A percentile compares a stretch with the other conserved stretches of the same genome.
Evolutionary conservation across 2,888 invertebrate species (phyloP).

Genomic region (Microctonus brassicae): DNA sequence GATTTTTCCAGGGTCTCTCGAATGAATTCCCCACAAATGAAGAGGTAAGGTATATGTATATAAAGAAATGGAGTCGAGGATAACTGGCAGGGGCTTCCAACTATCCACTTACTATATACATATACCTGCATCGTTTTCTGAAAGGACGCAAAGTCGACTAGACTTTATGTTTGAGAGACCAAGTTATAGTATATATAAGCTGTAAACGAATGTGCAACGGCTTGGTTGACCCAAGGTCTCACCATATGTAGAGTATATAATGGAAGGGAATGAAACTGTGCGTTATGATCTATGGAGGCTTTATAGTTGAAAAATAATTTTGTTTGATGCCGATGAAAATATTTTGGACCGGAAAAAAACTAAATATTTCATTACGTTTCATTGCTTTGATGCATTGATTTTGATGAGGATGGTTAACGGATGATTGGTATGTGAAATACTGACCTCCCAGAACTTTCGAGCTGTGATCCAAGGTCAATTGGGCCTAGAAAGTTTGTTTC

Average conservation of each 20-base stretch:
- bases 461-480: slow-evolving; percentile 36
- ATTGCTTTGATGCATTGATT: too few species aligned
- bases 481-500: slow-evolving; percentile 30
- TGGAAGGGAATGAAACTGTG: slow-evolving; percentile 36
- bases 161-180: not conserved
- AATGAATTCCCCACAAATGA: slow-evolving; percentile 1
- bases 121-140: not conserved
- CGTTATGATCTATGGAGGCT: not conserved
- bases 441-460: slow-evolving; percentile 41
- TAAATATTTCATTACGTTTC: not conserved
- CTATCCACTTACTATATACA: not conserved
- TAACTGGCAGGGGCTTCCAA: slow-evolving; percentile 25
- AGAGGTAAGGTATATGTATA: not conserved
- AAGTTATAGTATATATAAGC: slow-evolving; percentile 1
- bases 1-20: not conserved
- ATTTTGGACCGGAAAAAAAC: not conserved
- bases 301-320: too few species aligned
- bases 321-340: too few species aligned
- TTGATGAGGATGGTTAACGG: not conserved
- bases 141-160: not conserved
- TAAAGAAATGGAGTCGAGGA: slow-evolving; percentile 23
- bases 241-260: slow-evolving; percentile 41
- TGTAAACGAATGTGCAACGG: not conserved
- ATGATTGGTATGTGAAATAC: slow-evolving; percentile 25
- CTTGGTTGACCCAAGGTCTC: slow-evolving; percentile 37